Conservation (phyloP, 2,113 vertebrate genomes). For the Saguinus midas region DNA sequence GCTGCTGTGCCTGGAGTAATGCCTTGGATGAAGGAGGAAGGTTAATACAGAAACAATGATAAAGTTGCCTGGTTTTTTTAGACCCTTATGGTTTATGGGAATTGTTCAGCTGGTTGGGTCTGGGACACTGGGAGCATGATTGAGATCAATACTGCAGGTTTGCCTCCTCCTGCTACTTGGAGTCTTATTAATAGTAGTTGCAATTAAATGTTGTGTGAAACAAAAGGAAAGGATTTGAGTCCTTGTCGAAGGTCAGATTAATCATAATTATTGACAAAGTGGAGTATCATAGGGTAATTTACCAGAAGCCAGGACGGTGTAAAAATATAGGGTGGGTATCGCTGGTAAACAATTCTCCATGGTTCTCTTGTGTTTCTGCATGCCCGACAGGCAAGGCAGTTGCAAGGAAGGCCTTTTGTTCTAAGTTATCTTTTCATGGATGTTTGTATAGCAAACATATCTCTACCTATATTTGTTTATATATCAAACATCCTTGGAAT, state of each 20-base stretch:
- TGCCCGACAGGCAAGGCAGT: neutral
- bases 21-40: neutral
- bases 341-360: neutral
- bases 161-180: neutral
- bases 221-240: neutral
- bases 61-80: neutral
- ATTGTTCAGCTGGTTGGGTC: slow-evolving; percentile 1
- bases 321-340: neutral
- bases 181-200: neutral
- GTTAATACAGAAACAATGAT: neutral
- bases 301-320: neutral
- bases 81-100: neutral
- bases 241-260: neutral
- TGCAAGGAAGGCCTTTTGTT: neutral
- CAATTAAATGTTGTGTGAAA: neutral
- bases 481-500: neutral
- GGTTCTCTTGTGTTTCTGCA: neutral
- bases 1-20: neutral
- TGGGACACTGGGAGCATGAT: neutral
- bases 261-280: slow-evolving; percentile 1
- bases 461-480: neutral
- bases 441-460: neutral
- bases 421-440: neutral
- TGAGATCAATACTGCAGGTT: neutral
- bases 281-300: neutral